Base-by-base conservation (phyloP, 2,888 invertebrate species). In the Silvanus unidentatus region DNA sequence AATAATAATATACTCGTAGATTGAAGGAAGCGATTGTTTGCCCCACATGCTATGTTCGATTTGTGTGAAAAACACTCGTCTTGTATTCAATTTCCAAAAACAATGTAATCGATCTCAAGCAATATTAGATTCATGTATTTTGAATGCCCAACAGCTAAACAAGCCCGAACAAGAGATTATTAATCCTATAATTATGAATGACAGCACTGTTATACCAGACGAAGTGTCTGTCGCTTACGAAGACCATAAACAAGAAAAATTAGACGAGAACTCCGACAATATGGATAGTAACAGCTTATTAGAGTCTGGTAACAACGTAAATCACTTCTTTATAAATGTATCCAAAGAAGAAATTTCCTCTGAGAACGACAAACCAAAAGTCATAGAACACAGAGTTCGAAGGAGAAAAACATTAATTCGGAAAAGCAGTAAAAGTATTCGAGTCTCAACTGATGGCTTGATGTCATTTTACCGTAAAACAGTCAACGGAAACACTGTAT, bases 21-120 rank as follows among this genome's bases (percentile, higher is more conserved):
- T 63, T 39, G 44, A 54, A 45, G 47, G 47, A 10, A 49, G 61
- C 16, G 63, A 63, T 49, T 58, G 57, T 15, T 50, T 64, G 34
- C 63, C 64, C 10, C 45, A 52, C 15, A 44, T 52, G 40, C 58
- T 64, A 10, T 64, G 64, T 42, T 47, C 50, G 16, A 53, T 53
- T 41, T 64, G 64, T 40, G 44, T 60, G 38, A 58, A 60, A 35
- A 42, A 51, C 22, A 60, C 61, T 10, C 57, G 57, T 22, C 52
- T 54, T 32, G 49, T 57, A 1, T 59, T 51, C 41, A 59, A 55
- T 48, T 63, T 64, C 42, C 60, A 62, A 46, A 54, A 55, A 32
- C 57, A 57, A 15, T 63, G 63, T 42, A 59, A 62, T 42, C 52
- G 58, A 28, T 62, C 64, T 1, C 59, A 62, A 44, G 43, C 44